Conservation (phyloP, 2,888 invertebrate genomes). For the Deilephila elpenor region DNA sequence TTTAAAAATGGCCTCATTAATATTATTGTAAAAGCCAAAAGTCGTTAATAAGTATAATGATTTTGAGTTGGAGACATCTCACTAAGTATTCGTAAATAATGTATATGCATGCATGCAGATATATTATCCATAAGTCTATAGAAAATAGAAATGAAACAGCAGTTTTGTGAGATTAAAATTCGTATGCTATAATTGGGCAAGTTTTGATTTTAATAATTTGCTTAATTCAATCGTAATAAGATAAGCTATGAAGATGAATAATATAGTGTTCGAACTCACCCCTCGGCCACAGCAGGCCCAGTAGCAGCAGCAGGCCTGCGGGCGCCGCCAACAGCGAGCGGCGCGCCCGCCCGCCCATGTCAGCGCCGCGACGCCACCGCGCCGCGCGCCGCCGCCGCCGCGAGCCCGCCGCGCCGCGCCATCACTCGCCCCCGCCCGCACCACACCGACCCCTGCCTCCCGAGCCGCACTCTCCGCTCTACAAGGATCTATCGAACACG, state of each 20-base stretch:
- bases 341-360: constrained; percentile 83
- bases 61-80: too few relatives aligned
- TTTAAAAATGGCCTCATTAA: too few relatives aligned
- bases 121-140: background rate
- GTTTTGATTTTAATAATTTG: too few relatives aligned
- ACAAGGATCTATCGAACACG: constrained; percentile 74
- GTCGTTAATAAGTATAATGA: too few relatives aligned
- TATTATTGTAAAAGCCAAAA: too few relatives aligned
- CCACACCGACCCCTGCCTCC: constrained; percentile 63
- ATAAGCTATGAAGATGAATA: background rate
- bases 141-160: background rate
- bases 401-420: constrained; percentile 76
- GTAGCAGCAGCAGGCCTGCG: constrained; percentile 83
- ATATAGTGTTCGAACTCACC: constrained; percentile 58
- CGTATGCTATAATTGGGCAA: too few relatives aligned
- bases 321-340: constrained; percentile 83
- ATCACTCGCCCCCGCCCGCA: constrained; percentile 65
- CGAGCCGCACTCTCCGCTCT: constrained; percentile 72
- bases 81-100: too few relatives aligned
- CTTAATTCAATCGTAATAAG: too few relatives aligned
- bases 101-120: too few relatives aligned
- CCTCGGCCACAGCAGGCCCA: constrained; percentile 81
- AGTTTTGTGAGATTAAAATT: too few relatives aligned
- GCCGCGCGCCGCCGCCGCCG: constrained; percentile 72
- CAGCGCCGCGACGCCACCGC: constrained; percentile 78